Percentiles rank a stretch among this genome's conserved stretches.
phyloP scores from a whole-genome alignment of 2,888 invertebrate species.

The Dermolepida albohirtum region DNA sequence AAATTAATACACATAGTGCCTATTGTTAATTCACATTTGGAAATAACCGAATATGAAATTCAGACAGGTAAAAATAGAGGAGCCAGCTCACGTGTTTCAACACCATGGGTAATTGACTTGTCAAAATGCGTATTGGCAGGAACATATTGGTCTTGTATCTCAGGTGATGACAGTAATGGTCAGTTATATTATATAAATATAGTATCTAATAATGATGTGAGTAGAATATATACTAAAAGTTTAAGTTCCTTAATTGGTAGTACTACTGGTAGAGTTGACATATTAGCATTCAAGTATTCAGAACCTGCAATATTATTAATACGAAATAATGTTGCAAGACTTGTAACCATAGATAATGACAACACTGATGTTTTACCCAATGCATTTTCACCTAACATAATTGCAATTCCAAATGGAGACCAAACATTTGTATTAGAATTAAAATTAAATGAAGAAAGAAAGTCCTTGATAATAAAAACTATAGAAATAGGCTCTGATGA shows the following conservation, averaged over 20 bases:
- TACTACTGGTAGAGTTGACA: constrained; percentile 48
- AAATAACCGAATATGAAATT: constrained; percentile 74
- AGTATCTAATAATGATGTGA: constrained; percentile 60
- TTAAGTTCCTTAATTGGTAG: constrained; percentile 51
- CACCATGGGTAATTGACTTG: constrained; percentile 69
- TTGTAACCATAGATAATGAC: constrained; percentile 52
- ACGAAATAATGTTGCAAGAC: constrained; percentile 53
- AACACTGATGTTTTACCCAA: constrained; percentile 67
- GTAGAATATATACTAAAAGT: constrained; percentile 47
- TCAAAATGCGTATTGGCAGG: constrained; percentile 71
- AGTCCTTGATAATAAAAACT: constrained; percentile 53
- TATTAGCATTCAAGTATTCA: constrained; percentile 51
- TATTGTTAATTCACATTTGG: constrained; percentile 72
- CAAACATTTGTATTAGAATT: constrained; percentile 55
- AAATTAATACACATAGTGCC: constrained; percentile 74
- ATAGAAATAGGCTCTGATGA: constrained; percentile 50
- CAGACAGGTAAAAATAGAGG: constrained; percentile 71
- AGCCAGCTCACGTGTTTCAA: constrained; percentile 70
- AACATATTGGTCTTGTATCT: constrained; percentile 75
- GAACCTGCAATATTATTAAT: constrained; percentile 52
- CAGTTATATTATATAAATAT: constrained; percentile 72
- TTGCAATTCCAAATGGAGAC: constrained; percentile 55
- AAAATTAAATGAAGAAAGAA: constrained; percentile 19
- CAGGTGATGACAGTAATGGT: constrained; percentile 66
- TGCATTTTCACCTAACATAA: constrained; percentile 62